Base-by-base conservation (phyloP, 2,113 vertebrate species). In the Sturnira hondurensis region DNA sequence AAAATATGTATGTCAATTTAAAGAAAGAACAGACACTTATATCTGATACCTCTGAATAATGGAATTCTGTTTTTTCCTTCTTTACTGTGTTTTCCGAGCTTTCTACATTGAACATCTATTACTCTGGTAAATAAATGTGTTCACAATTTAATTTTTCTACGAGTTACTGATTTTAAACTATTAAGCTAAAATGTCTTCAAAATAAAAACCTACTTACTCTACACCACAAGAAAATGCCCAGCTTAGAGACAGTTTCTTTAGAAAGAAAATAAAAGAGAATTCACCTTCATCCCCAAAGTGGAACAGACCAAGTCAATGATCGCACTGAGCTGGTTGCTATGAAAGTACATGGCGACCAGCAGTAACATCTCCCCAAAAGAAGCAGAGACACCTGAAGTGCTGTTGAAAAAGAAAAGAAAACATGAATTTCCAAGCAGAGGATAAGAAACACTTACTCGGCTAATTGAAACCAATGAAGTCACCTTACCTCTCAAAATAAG, bases 321-420 rank as follows among this genome's bases (percentile, higher is more conserved):
- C 96, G 99, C 99, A 94, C 99, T 99, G 91, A 99, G 99, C 96
- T 99, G 99, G 97, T 99, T 99, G 98, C 99, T 99, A 97, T 99
- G 99, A 98, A 99, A 99, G 97, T 99, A 99, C 99, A 99, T 99
- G 95, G 99, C 99, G 93, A 99, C 99, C 98, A 99, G 97, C 95
- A 99, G 98, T 24, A 99, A 98, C 99, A 99, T 99, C 98, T 99
- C 99, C 97, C 99, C 99, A 96, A 99, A 99, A 93, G 99, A 99
- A 96, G 99, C 99, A 77, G 99, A 99, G 38, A 99, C 99, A 5
- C 99, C 99, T 58, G 99, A 99, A 96, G 99, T 99, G 97, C 99
- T 99, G 98, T 68, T 54, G 2, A 20, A 93, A 97, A 31, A 97
- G 65, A 97, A 81, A 86, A 56, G 10, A 94, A 95, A 96, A 85